phyloP scores from a whole-genome alignment of 2,797 vertebrate species.

The Lacerta agilis region DNA sequence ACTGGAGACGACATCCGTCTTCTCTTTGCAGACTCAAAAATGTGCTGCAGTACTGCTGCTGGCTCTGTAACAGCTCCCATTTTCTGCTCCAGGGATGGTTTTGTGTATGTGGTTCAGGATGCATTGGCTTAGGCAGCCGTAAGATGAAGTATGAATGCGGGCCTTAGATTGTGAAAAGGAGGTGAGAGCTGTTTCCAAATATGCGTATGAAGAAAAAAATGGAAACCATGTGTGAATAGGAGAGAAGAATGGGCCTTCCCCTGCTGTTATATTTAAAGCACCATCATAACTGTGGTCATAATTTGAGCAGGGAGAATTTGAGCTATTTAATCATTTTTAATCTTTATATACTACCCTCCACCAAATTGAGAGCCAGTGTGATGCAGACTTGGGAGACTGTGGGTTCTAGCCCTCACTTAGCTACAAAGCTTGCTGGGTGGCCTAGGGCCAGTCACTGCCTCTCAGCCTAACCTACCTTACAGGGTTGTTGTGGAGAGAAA shows the following conservation, averaged over 20 bases:
- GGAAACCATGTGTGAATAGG: background rate
- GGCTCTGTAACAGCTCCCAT: constrained; percentile 12
- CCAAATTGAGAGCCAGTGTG: background rate
- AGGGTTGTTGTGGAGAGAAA: too few relatives aligned
- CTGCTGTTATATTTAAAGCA: background rate
- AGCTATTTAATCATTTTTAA: background rate
- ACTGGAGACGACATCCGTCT: constrained; percentile 5
- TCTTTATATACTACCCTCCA: background rate
- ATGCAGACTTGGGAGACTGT: too few relatives aligned
- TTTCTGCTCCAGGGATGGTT: constrained; percentile 30
- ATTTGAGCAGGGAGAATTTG: background rate
- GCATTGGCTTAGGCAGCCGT: background rate
- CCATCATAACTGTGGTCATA: background rate
- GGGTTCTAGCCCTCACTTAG: too few relatives aligned
- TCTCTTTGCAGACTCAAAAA: background rate
- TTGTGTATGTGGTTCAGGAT: background rate
- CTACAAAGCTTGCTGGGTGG: too few relatives aligned
- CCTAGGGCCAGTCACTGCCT: too few relatives aligned
- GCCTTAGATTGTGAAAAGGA: background rate
- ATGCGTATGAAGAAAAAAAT: background rate
- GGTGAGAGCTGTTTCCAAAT: background rate
- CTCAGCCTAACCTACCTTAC: too few relatives aligned
- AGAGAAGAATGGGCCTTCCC: background rate
- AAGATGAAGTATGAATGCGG: background rate
- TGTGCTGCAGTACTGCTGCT: background rate